These are phyloP conservation scores for Melipona quadrifasciata DNA, from an alignment of 1,140 invertebrate species.

Conservation along the genomic window DNA sequence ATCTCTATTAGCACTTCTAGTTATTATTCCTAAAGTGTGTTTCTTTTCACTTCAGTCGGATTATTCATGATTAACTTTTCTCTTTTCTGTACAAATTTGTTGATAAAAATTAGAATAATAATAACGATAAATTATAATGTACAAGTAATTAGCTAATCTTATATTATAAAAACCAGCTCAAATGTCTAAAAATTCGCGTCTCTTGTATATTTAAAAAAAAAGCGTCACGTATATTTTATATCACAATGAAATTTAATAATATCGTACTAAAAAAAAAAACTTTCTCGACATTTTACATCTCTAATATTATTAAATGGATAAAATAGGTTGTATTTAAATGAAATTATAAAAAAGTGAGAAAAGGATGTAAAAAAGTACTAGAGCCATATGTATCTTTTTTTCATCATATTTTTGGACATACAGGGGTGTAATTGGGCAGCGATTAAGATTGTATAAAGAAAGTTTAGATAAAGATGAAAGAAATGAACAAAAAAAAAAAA, in stretches of 20 bases:
- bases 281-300: constrained; percentile 54
- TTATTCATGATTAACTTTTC: not conserved
- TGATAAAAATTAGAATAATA: not conserved
- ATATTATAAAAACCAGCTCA: not conserved
- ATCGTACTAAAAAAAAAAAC: not conserved
- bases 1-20: constrained; percentile 16
- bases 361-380: constrained; percentile 6
- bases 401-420: constrained; percentile 39
- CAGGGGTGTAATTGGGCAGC: constrained; percentile 60
- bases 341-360: not conserved
- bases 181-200: not conserved
- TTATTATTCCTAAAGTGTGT: constrained; percentile 1
- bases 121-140: constrained; percentile 19
- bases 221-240: not conserved
- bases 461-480: not conserved
- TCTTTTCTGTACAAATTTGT: not conserved
- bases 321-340: not conserved
- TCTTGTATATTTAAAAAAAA: not conserved
- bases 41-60: not conserved
- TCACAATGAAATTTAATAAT: not conserved
- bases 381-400: constrained; percentile 1
- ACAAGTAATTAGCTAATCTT: constrained; percentile 3
- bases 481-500: not conserved
- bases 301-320: constrained; percentile 10
- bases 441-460: constrained; percentile 34